These are phyloP conservation scores for Corvus moneduloides DNA, from an alignment of 2,113 vertebrate genomes.

Conservation along the genomic window DNA sequence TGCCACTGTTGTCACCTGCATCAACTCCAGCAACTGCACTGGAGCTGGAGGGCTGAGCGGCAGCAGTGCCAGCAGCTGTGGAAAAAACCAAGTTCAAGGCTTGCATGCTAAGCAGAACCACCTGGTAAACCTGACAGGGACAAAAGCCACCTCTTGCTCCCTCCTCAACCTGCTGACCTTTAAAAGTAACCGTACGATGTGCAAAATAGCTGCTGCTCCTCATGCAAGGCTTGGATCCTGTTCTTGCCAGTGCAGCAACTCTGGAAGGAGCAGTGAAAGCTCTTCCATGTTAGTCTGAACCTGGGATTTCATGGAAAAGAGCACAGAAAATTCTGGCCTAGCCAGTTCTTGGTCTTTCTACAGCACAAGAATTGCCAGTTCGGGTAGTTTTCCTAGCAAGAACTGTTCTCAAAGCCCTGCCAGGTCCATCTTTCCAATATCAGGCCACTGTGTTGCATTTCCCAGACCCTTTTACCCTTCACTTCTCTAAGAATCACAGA, in stretches of 20 bases:
- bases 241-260: not conserved
- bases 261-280: not conserved
- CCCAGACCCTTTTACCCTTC: not conserved
- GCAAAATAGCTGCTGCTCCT: not conserved
- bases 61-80: not conserved
- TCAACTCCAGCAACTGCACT: not conserved
- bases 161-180: not conserved
- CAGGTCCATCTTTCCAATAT: not conserved
- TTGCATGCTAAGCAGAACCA: not conserved
- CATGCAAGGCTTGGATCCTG: not conserved
- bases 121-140: not conserved
- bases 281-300: not conserved
- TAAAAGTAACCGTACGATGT: not conserved
- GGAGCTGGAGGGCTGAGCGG: not conserved
- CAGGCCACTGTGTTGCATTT: not conserved
- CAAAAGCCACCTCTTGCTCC: not conserved
- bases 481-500: not conserved
- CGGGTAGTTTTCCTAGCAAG: not conserved
- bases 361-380: not conserved
- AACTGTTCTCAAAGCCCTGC: not conserved
- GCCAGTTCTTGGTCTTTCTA: not conserved
- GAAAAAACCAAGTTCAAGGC: not conserved
- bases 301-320: not conserved
- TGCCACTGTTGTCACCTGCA: not conserved
- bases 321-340: not conserved